These are phyloP conservation scores for Eufriesea mexicana DNA, from an alignment of 1,140 invertebrate genomes.

Conservation along the genomic window DNA sequence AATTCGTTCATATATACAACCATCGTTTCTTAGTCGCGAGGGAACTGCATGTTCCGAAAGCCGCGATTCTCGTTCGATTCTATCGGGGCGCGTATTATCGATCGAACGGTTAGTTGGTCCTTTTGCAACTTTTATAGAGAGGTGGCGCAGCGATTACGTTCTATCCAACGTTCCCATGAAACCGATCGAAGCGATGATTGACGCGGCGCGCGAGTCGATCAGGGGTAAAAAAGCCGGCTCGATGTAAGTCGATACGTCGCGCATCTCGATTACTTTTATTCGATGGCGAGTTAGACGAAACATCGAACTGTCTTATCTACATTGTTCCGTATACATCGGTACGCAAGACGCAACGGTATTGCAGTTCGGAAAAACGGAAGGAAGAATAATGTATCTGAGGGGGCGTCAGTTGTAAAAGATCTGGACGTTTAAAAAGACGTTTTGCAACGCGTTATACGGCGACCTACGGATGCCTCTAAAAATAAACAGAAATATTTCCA, in stretches of 20 bases:
- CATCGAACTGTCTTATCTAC: background rate
- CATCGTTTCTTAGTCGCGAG: background rate
- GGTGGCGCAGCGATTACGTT: background rate
- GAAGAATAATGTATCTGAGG: background rate
- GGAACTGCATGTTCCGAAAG: background rate
- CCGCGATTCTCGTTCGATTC: background rate
- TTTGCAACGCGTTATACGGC: conserved; percentile 11
- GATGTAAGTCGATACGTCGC: too few species aligned
- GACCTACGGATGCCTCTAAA: conserved; percentile 9
- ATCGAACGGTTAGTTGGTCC: background rate
- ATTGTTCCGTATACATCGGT: background rate
- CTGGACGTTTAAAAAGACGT: conserved; percentile 15
- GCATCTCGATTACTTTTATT: background rate
- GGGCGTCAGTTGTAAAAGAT: conserved; percentile 1
- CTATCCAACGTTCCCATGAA: background rate
- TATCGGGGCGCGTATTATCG: background rate
- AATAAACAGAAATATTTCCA: conserved; percentile 44
- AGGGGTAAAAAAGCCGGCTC: background rate
- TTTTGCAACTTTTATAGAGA: background rate
- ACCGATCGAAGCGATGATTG: background rate
- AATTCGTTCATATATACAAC: conserved; percentile 26
- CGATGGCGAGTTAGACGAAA: too few species aligned
- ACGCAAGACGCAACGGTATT: background rate
- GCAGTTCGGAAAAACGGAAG: background rate
- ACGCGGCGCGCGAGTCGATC: background rate